Evolutionary conservation across 2,888 invertebrate species (phyloP).

Genomic region (Leptinotarsa rubiginosa): DNA sequence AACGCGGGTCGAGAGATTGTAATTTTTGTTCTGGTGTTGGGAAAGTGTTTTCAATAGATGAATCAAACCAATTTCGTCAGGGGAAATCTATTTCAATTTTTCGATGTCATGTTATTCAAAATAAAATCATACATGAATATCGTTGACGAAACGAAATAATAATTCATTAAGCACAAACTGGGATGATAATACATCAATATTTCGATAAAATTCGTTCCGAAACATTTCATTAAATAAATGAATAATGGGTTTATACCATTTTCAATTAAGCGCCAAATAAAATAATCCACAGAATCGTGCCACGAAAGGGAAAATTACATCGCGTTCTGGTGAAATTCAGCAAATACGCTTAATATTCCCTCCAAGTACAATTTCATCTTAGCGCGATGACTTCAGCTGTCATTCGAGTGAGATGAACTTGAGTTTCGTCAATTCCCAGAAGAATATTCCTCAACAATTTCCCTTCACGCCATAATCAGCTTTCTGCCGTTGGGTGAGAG

Average conservation of each 20-base stretch:
- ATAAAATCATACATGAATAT: not conserved
- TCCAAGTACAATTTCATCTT: conserved; percentile 47
- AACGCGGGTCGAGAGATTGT: too few species aligned
- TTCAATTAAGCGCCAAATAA: not conserved
- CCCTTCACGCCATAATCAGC: conserved; percentile 22
- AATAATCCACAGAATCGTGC: conserved; percentile 14
- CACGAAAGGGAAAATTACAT: conserved; percentile 26
- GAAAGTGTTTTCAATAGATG: too few species aligned
- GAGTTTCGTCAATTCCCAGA: conserved; percentile 30
- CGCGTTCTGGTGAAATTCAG: conserved; percentile 27
- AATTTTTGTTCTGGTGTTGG: too few species aligned
- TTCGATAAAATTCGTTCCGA: not conserved
- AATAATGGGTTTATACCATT: not conserved
- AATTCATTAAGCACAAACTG: not conserved
- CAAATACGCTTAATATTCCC: conserved; percentile 46
- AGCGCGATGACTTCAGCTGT: conserved; percentile 43
- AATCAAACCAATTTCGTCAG: too few species aligned
- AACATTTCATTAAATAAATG: conserved; percentile 4
- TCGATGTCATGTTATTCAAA: not conserved
- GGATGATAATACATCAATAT: not conserved
- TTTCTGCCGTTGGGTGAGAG: conserved; percentile 7
- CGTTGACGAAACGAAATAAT: not conserved
- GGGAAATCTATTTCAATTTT: too few species aligned
- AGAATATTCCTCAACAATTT: conserved; percentile 26
- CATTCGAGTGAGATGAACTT: conserved; percentile 43